These are phyloP conservation scores for Pyrrhosoma nymphula DNA, from an alignment of 2,888 invertebrate species.

Conservation along the genomic window DNA sequence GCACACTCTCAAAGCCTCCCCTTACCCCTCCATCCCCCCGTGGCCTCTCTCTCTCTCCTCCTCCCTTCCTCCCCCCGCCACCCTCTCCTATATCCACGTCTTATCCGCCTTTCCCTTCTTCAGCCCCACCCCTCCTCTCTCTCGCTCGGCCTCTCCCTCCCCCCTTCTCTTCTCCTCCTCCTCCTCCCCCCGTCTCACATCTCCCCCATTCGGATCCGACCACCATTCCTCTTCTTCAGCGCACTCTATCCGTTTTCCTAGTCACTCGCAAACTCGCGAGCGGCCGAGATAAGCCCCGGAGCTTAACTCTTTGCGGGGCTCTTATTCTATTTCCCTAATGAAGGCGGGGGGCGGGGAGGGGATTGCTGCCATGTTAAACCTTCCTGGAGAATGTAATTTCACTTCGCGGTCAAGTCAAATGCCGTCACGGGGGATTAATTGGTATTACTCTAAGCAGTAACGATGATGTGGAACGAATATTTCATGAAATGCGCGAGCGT, in stretches of 20 bases:
- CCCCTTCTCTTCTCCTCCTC: not conserved
- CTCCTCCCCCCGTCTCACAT: not conserved
- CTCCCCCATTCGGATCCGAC: conserved; percentile 23
- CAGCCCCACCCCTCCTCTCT: not conserved
- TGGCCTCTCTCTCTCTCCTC: not conserved
- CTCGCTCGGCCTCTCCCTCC: not conserved
- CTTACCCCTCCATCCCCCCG: not conserved
- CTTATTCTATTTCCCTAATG: conserved; percentile 57
- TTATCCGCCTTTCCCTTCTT: not conserved
- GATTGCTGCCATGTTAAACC: conserved; percentile 46
- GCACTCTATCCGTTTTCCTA: conserved; percentile 58
- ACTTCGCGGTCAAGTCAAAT: conserved; percentile 52
- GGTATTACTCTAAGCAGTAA: conserved; percentile 19
- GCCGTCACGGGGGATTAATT: conserved; percentile 4
- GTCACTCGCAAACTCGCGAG: conserved; percentile 51
- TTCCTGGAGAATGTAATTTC: not conserved
- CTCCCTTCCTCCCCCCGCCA: not conserved
- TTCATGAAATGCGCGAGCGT: not conserved
- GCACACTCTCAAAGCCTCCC: not conserved
- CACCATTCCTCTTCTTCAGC: conserved; percentile 64
- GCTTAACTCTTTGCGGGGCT: conserved; percentile 48
- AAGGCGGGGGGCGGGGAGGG: not conserved
- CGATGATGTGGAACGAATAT: not conserved
- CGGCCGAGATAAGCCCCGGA: conserved; percentile 44
- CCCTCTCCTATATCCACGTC: not conserved